Base-by-base conservation (phyloP, 2,888 invertebrate genomes). In the Anticlea derivata region DNA sequence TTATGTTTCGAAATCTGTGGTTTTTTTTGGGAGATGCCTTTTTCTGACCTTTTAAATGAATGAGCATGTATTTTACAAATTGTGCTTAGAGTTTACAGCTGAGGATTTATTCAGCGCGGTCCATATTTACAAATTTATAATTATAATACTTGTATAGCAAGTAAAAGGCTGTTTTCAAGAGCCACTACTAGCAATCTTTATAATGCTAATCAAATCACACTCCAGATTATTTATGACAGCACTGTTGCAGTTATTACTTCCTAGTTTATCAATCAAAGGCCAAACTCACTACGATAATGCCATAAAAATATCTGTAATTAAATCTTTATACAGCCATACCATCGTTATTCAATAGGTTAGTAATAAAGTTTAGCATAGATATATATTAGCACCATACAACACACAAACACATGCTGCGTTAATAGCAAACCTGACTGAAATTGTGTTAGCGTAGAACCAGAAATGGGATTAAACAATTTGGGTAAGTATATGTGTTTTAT, bases 381-480 rank as follows among this genome's bases (percentile, higher is more conserved):
- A 35, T 20, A 54, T 27, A 44, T 55, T 58, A 66, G 62, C 60
- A 65, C 61, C 63, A 63, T 23, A 68, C 65, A 62, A 64, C 63
- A 58, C 55, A 48, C 54, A 69, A 63, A 61, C 58, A 51, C 69
- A 70, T 70, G 68, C 68, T 64, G 65, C 55, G 55, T 46, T 52
- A 60, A 45, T 55, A 50, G 53, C 38, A 41, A 45, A 43, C 34
- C 44, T 61, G 72, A 75, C 76, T 76, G 76, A 77, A 78, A 77
- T 71, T 60, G 72, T 71, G 74, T 78, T 65, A 63, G 61, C 59
- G 58, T 61, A 61, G 57, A 50, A 38, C 47, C 37, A 60, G 55
- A 53, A 40, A 50, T 41, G 33, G 35, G 23, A 24, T n/a, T n/a
- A 22, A 43, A n/a, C 34, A 49, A 27, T 23, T 50, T 35, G 20